A percentile compares a stretch with the other conserved stretches of the same genome.
These are phyloP conservation scores for Lottia scabra DNA, from an alignment of 2,888 invertebrate species.

Conservation along the genomic window DNA sequence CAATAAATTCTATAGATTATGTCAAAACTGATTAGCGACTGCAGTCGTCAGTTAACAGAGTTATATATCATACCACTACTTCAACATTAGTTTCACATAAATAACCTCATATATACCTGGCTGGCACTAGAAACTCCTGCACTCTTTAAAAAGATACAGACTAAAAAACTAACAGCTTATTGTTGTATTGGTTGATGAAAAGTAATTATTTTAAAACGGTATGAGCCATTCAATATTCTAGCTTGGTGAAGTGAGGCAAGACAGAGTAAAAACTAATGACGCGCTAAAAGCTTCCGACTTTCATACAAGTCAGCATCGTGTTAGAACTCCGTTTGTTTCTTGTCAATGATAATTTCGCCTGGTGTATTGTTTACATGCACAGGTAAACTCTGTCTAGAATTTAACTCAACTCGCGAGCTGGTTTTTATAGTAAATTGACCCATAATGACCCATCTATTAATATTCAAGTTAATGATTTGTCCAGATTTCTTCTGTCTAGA, in stretches of 20 bases:
- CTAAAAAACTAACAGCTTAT: not conserved
- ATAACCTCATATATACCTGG: too few species aligned
- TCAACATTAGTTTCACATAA: too few species aligned
- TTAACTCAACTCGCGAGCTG: too few species aligned
- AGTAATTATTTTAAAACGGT: not conserved
- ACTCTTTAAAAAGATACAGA: too few species aligned
- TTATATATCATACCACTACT: not conserved
- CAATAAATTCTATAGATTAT: not conserved
- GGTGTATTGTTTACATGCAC: not conserved
- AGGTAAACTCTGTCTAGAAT: not conserved
- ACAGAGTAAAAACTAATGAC: not conserved
- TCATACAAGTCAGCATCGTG: not conserved
- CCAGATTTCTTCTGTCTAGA: too few species aligned
- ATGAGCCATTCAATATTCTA: too few species aligned
- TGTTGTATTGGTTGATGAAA: not conserved
- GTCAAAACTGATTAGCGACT: slow-evolving; percentile 1
- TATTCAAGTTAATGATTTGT: too few species aligned
- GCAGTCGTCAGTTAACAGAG: not conserved
- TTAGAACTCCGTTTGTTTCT: too few species aligned
- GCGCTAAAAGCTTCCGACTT: slow-evolving; percentile 1
- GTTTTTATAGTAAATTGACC: too few species aligned
- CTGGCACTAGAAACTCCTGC: too few species aligned
- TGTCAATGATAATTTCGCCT: not conserved
- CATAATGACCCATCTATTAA: too few species aligned
- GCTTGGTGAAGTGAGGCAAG: not conserved